Evolutionary conservation across 2,113 vertebrate genomes (phyloP), one percentile per base, ranked within the genome.

Genomic region (Melanerpes formicivorus): DNA sequence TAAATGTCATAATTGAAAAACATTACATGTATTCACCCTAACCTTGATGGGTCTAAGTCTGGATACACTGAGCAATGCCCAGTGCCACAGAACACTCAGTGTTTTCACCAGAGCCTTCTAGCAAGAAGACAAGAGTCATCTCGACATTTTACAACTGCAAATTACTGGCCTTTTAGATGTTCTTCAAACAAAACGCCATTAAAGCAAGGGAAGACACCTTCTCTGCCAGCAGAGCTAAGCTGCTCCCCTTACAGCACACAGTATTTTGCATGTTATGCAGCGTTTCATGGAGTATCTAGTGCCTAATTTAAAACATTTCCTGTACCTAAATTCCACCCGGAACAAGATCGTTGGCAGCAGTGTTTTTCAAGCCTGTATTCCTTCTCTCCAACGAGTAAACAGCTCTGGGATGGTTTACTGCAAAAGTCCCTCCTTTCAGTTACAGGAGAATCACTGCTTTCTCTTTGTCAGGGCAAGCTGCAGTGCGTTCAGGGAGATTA

Each of bases 301-400:
- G 82, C 72, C 55, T 72, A 92, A 94, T 96, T 93, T 87, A 92
- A 92, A 94, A 95, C 67, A 81, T 56, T 97, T 97, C 96, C 97
- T 96, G 95, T 59, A 88, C 62, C 69, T 66, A 85, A 87, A 59
- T 88, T 92, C 96, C 97, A 95, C 96, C 92, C 93, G 76, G 77
- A 93, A 76, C 56, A 44, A 74, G 59, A 93, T n/a, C 55, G 65
- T 46, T 16, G 76, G n/a, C 71, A 93, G 75, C 60, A 85, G 65
- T 85, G 12, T 15, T 65, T 90, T 82, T 78, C 60, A 69, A 90
- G 54, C 44, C 92, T 54, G 73, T 55, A 79, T 48, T 48, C 27
- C 75, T 79, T 70, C 71, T 63, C 77, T 79, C 62, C 71, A 70
- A 42, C 26, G 58, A 95, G 59, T 69, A 95, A 90, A 95, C 48